These are phyloP conservation scores for Poeciliopsis infans DNA, from an alignment of 2,797 vertebrate genomes.

Conservation along the genomic window DNA sequence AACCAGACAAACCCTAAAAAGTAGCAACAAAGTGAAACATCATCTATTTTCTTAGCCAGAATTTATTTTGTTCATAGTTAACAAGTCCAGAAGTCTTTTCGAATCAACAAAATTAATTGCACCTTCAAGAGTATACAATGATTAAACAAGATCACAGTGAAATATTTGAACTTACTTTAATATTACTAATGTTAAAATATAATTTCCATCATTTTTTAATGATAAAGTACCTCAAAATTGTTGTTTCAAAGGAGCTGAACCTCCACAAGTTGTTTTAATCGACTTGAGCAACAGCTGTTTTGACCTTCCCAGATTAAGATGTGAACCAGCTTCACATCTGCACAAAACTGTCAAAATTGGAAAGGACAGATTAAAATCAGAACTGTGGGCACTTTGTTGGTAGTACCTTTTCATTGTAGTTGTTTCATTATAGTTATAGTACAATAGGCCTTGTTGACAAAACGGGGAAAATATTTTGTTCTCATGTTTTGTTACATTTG, in stretches of 20 bases:
- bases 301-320: neutral
- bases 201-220: neutral
- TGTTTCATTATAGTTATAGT: too few species aligned
- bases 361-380: neutral
- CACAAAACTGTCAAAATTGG: neutral
- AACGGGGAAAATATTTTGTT: neutral
- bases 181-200: neutral
- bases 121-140: neutral
- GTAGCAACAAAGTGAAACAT: neutral
- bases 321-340: neutral
- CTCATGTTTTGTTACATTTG: neutral
- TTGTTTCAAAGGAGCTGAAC: neutral
- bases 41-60: slow-evolving; percentile 9
- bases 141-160: neutral
- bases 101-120: slow-evolving; percentile 38
- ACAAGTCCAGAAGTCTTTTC: slow-evolving; percentile 36
- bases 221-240: neutral
- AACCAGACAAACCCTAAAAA: slow-evolving; percentile 4
- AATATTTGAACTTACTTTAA: neutral
- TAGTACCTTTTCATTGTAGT: neutral
- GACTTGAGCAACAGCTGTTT: neutral
- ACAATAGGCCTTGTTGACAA: neutral
- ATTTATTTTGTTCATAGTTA: slow-evolving; percentile 52
- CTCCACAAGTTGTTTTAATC: neutral
- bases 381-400: neutral